Evolutionary conservation across 2,797 vertebrate genomes (phyloP), one percentile per base, ranked within the genome.

Genomic region (Smutsia temminckii): DNA sequence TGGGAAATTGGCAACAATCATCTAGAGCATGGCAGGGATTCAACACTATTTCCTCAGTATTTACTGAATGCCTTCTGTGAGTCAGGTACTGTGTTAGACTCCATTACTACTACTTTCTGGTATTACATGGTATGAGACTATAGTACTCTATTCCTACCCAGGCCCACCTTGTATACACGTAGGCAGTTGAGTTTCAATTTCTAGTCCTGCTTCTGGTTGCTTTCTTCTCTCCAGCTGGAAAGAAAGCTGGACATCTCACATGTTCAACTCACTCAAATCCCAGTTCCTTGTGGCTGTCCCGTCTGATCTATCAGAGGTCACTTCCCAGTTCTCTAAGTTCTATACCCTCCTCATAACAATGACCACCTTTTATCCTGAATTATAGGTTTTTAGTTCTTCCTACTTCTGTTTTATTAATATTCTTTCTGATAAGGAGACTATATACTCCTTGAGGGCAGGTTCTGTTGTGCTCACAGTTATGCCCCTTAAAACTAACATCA

Each of bases 381-480:
- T 34, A 42, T 0, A 25, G 64, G 21, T 53, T 71, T 89, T 95
- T 40, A 68, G 71, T 68, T 79, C 53, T 40, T 42, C 69, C 55
- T 63, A 61, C 21, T 91, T 21, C 27, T 37, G 16, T 61, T 68
- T 85, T 42, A 59, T 55, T 78, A 66, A 74, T 51, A 49, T 57
- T 95, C 46, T 72, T 93, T 94, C 71, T 53, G 55, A n/a, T 72
- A 63, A 94, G 59, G 42, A 86, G 85, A 83, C 25, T 6, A 21
- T n/a, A 29, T 16, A n/a, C 21, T 89, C 74, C 34, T 51, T 59
- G 72, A 91, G 57, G 63, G 42, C 71, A 53, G 37, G 32, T 27
- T n/a, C 40, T 55, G 21, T 74, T 72, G 84, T 20, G 51, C 37
- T 83, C 64, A 66, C 53, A 66, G 64, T 55, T 64, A 27, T 12